Evolutionary conservation across 2,888 invertebrate species (phyloP).

Genomic region (Galeopsomyia nigrocyanea): DNA sequence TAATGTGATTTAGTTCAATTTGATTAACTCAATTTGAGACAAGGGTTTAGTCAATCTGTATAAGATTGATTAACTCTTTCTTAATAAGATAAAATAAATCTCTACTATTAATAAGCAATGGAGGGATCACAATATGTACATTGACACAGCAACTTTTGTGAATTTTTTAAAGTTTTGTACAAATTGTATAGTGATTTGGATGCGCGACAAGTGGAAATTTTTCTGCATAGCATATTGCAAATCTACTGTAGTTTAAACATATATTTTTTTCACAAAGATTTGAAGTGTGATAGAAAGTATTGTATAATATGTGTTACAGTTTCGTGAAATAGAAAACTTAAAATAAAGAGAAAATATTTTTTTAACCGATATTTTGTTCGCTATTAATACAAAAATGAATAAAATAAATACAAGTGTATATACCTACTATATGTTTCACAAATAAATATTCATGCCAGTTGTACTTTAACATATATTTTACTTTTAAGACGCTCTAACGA

Average conservation of each 20-base stretch:
- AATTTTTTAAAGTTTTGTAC: slow-evolving; percentile 26
- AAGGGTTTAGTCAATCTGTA: background rate
- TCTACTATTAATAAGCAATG: background rate
- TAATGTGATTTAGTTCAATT: slow-evolving; percentile 3
- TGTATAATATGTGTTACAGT: background rate
- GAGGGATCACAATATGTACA: slow-evolving; percentile 14
- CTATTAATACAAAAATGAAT: slow-evolving; percentile 4
- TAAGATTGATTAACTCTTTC: slow-evolving; percentile 9
- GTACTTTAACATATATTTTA: slow-evolving; percentile 28
- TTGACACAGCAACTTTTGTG: slow-evolving; percentile 30
- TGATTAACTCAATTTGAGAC: slow-evolving; percentile 15
- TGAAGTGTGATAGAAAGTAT: background rate
- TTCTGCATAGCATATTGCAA: too few relatives aligned
- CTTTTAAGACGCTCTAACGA: too few relatives aligned
- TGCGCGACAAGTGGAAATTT: slow-evolving; percentile 1
- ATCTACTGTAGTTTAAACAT: too few relatives aligned
- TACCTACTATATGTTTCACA: slow-evolving; percentile 18
- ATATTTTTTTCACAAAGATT: slow-evolving; percentile 3
- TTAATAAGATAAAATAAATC: slow-evolving; percentile 8
- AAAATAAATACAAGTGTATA: slow-evolving; percentile 4
- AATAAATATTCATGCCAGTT: slow-evolving; percentile 20
- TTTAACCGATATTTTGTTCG: background rate
- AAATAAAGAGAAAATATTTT: background rate
- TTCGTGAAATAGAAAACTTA: slow-evolving; percentile 2
- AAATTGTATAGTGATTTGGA: slow-evolving; percentile 27